phyloP scores from a whole-genome alignment of 1,140 invertebrate species.

The Anastrepha obliqua region DNA sequence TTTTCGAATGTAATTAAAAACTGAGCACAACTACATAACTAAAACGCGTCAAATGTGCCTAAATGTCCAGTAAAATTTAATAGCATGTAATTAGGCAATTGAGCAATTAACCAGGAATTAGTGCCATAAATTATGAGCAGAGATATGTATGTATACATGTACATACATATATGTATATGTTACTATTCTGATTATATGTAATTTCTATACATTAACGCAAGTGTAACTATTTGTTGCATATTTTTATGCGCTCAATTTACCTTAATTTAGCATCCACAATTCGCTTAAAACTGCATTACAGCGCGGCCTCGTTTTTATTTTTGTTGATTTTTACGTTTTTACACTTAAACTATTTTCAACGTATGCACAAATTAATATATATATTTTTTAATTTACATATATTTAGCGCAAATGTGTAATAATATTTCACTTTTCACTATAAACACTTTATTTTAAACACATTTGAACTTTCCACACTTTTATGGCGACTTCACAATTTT shows the following conservation, averaged over 20 bases:
- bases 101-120: slow-evolving; percentile 34
- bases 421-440: no score
- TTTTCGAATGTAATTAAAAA: background rate
- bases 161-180: background rate
- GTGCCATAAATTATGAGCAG: background rate
- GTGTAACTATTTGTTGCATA: background rate
- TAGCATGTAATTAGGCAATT: slow-evolving; percentile 41
- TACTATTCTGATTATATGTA: background rate
- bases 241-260: background rate
- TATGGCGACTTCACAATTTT: no score
- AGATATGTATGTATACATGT: background rate
- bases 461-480: no score
- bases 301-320: background rate
- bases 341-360: slow-evolving; percentile 17
- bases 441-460: no score
- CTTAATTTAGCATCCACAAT: slow-evolving; percentile 38
- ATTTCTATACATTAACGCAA: no score
- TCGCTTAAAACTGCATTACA: slow-evolving; percentile 24
- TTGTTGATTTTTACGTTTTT: background rate
- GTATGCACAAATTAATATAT: background rate
- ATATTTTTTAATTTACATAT: background rate
- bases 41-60: background rate
- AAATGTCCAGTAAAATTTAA: slow-evolving; percentile 21
- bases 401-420: background rate
- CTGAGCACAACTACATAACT: background rate